Evolutionary conservation across 2,888 invertebrate genomes (phyloP).

Genomic region (Hecatera dysodea): DNA sequence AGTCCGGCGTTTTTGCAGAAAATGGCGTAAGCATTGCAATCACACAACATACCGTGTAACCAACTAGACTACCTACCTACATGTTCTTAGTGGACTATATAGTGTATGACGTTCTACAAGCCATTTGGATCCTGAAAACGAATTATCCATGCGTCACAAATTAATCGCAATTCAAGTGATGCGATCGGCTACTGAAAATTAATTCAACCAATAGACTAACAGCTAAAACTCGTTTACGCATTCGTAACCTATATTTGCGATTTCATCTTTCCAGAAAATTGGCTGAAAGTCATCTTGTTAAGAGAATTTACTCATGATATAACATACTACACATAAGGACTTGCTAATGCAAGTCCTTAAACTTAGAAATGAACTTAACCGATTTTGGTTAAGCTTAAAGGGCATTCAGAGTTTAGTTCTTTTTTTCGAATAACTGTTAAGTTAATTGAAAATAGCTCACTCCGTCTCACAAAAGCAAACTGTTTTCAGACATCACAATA

Average conservation of each 20-base stretch:
- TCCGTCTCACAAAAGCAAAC: too few relatives aligned
- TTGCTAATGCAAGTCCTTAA: too few relatives aligned
- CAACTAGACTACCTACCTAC: slow-evolving; percentile 24
- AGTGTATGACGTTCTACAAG: neutral
- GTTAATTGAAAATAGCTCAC: too few relatives aligned
- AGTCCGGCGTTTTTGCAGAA: slow-evolving; percentile 72
- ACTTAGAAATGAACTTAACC: too few relatives aligned
- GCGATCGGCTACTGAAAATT: neutral
- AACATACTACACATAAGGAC: too few relatives aligned
- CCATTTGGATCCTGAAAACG: neutral
- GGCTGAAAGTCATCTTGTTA: neutral
- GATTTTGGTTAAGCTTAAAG: too few relatives aligned
- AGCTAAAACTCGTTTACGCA: neutral
- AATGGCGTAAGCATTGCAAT: slow-evolving; percentile 69
- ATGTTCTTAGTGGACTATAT: neutral
- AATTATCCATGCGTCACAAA: neutral
- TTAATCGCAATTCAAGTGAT: neutral
- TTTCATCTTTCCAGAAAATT: neutral
- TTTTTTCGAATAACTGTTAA: too few relatives aligned
- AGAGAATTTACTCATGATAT: too few relatives aligned
- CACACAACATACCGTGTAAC: slow-evolving; percentile 48
- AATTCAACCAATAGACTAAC: neutral
- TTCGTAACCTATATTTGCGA: neutral
- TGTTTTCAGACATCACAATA: too few relatives aligned
- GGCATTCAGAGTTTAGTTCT: too few relatives aligned